Percentiles rank a stretch among this genome's conserved stretches.
Evolutionary conservation across 2,888 invertebrate species (phyloP).

Genomic region (Nebria salina): DNA sequence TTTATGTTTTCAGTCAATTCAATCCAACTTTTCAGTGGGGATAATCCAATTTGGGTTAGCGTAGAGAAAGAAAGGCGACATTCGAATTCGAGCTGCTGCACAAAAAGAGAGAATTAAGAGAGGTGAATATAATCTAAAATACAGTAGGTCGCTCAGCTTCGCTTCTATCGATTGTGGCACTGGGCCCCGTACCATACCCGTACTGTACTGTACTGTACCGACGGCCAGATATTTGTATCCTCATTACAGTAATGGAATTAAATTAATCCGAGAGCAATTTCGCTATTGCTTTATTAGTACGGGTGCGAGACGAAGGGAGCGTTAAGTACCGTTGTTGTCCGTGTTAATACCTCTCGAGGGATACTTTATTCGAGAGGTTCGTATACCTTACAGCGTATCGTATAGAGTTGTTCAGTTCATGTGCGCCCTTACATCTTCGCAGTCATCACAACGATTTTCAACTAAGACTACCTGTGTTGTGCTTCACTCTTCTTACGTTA

Average conservation of each 20-base stretch:
- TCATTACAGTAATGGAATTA: constrained; percentile 69
- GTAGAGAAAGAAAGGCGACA: neutral
- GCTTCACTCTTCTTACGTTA: neutral
- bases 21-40: constrained; percentile 55
- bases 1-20: constrained; percentile 62
- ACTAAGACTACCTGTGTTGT: constrained; percentile 33
- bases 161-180: constrained; percentile 38
- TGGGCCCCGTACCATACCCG: neutral
- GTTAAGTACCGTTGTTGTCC: constrained; percentile 61
- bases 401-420: neutral
- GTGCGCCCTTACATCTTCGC: neutral
- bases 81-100: neutral
- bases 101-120: constrained; percentile 1
- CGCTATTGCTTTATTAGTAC: constrained; percentile 59
- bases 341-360: constrained; percentile 60
- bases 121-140: constrained; percentile 11
- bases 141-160: constrained; percentile 9
- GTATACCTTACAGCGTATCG: constrained; percentile 11
- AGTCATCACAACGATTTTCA: constrained; percentile 44
- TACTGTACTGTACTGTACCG: neutral
- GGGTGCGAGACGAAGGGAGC: constrained; percentile 53
- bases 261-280: constrained; percentile 64
- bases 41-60: constrained; percentile 55
- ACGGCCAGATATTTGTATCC: constrained; percentile 63
- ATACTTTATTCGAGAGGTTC: constrained; percentile 54